Conservation (phyloP, 2,888 invertebrate species). For the Scaptodrosophila latifasciaeformis region DNA sequence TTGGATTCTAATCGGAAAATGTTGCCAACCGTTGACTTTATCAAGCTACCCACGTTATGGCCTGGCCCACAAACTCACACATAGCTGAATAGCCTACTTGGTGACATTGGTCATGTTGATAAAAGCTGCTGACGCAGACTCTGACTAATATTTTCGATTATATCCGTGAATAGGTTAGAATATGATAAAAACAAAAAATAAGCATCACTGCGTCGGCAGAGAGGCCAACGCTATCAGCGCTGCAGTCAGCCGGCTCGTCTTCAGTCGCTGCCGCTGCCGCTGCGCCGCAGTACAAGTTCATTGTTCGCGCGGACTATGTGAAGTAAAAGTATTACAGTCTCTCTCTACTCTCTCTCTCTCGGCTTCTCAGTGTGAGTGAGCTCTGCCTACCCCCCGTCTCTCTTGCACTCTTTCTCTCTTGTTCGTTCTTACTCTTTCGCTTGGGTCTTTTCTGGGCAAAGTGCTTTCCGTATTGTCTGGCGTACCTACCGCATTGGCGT, state of each 20-base stretch:
- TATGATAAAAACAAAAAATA: too few species aligned
- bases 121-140: conserved; percentile 29
- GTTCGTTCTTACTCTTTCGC: conserved; percentile 20
- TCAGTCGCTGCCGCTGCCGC: background rate
- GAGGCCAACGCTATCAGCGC: conserved; percentile 53
- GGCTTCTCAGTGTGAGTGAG: background rate
- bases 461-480: background rate
- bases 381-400: background rate
- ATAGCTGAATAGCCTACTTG: too few species aligned
- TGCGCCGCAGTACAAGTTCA: conserved; percentile 55
- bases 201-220: conserved; percentile 25
- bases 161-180: too few species aligned
- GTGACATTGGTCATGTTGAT: conserved; percentile 39
- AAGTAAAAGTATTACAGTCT: conserved; percentile 37
- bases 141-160: conserved; percentile 37
- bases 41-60: conserved; percentile 37
- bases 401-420: conserved; percentile 14
- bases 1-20: background rate
- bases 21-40: background rate
- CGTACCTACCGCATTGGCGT: background rate
- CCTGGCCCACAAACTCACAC: conserved; percentile 20
- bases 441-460: too few species aligned
- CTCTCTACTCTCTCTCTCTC: background rate
- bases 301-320: conserved; percentile 60
- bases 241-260: conserved; percentile 32